phyloP scores from a whole-genome alignment of 2,113 vertebrate species.

The Phycodurus eques region DNA sequence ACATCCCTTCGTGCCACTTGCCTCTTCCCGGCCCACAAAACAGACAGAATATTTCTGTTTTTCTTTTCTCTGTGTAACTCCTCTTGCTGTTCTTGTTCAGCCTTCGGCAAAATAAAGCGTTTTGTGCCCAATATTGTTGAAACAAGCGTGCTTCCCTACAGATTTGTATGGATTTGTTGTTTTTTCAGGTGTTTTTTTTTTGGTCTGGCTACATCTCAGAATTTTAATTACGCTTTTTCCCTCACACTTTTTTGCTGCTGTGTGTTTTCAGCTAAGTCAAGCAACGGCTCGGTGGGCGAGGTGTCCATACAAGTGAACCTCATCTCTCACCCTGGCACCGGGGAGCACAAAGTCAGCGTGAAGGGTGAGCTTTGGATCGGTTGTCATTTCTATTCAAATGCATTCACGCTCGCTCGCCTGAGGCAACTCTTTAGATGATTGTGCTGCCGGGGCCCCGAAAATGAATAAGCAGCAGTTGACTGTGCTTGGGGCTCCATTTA shows the following conservation, averaged over 20 bases:
- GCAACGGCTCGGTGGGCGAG: conserved; percentile 87
- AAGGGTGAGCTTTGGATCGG: conserved; percentile 79
- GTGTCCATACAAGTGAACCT: conserved; percentile 91
- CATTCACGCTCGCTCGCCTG: conserved; percentile 12
- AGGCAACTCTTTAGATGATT: conserved; percentile 3
- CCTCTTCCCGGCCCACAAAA: conserved; percentile 30
- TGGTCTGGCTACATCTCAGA: neutral
- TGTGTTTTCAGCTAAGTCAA: conserved; percentile 66
- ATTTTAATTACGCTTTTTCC: conserved; percentile 22
- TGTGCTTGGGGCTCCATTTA: neutral
- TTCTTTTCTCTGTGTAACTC: neutral
- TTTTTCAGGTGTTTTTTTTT: neutral
- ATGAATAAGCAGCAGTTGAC: conserved; percentile 4
- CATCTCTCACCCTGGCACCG: conserved; percentile 86
- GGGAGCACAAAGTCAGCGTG: conserved; percentile 94
- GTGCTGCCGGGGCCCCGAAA: conserved; percentile 7
- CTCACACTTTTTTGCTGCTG: conserved; percentile 48
- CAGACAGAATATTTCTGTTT: conserved; percentile 19
- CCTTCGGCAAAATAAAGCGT: conserved; percentile 39
- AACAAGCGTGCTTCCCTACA: conserved; percentile 16
- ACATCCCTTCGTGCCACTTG: conserved; percentile 19
- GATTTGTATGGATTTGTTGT: conserved; percentile 11
- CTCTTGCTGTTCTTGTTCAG: conserved; percentile 26
- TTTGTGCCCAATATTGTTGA: conserved; percentile 19
- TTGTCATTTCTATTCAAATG: conserved; percentile 22